Evolutionary conservation across 1,140 invertebrate genomes (phyloP).

Genomic region (Pseudachorutes palmiensis): DNA sequence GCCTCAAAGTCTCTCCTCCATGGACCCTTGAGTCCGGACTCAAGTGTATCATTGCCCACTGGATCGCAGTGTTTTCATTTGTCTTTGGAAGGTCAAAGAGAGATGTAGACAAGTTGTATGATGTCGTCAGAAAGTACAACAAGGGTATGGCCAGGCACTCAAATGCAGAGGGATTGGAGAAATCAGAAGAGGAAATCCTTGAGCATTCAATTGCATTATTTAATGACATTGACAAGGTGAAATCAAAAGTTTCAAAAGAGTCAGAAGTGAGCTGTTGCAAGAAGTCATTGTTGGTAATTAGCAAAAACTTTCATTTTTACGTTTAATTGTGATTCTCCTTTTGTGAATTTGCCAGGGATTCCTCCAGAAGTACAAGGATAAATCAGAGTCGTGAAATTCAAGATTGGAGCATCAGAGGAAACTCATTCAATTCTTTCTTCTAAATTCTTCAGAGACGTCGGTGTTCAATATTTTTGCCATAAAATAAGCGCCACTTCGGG

Average conservation of each 20-base stretch:
- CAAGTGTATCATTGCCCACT: conserved; percentile 31
- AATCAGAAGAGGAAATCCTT: conserved; percentile 15
- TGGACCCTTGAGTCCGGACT: conserved; percentile 23
- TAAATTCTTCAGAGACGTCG: too few species aligned
- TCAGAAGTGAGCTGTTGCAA: conserved; percentile 1
- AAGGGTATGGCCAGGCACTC: not conserved
- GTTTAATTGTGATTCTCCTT: too few species aligned
- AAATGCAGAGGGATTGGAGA: not conserved
- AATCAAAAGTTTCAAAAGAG: conserved; percentile 6
- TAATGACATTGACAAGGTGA: conserved; percentile 4
- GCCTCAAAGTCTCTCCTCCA: conserved; percentile 28
- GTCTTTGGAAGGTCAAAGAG: conserved; percentile 19
- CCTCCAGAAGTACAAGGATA: too few species aligned
- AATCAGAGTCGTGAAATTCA: too few species aligned
- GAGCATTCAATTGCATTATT: conserved; percentile 21
- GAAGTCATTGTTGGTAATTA: conserved; percentile 23
- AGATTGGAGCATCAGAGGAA: too few species aligned
- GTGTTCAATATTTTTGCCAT: too few species aligned
- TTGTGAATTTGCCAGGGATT: too few species aligned
- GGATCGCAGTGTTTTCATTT: conserved; percentile 33
- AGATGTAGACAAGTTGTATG: conserved; percentile 14
- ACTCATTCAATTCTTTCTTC: too few species aligned
- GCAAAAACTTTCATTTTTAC: too few species aligned
- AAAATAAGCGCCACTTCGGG: too few species aligned
- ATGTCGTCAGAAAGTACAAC: not conserved